These are phyloP conservation scores for Nyctibius bracteatus DNA, from an alignment of 2,113 vertebrate species.

Conservation along the genomic window DNA sequence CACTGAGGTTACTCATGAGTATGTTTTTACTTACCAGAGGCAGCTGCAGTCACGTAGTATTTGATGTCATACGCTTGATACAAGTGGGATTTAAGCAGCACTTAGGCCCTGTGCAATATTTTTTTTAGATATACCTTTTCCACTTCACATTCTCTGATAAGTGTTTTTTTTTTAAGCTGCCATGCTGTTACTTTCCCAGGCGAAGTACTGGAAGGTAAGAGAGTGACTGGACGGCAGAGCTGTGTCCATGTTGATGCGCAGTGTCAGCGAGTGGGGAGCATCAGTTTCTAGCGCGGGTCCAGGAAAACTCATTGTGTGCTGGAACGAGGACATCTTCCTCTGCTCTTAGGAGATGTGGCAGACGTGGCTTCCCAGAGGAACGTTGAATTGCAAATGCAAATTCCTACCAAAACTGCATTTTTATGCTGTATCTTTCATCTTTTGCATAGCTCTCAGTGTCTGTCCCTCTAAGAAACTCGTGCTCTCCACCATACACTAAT, in stretches of 20 bases:
- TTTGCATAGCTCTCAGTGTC: not conserved
- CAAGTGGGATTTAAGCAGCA: not conserved
- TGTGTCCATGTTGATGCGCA: fast-evolving
- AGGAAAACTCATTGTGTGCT: not conserved
- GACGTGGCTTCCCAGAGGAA: not conserved
- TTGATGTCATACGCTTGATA: not conserved
- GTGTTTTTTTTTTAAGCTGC: fast-evolving
- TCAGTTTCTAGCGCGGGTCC: not conserved
- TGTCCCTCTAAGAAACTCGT: not conserved
- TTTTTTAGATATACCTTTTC: not conserved
- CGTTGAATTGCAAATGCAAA: not conserved
- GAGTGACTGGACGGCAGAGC: not conserved
- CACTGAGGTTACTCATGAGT: not conserved
- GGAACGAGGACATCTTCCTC: not conserved
- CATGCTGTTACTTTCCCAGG: not conserved
- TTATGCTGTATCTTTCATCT: slow-evolving; percentile 9
- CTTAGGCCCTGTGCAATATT: not conserved
- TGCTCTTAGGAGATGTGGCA: not conserved
- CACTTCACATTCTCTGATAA: not conserved
- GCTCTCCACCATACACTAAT: not conserved
- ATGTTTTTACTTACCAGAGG: not conserved
- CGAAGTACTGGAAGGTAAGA: not conserved
- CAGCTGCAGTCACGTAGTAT: not conserved
- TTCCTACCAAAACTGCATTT: not conserved
- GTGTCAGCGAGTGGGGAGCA: not conserved